Evolutionary conservation across 2,797 vertebrate species (phyloP), one percentile per base, ranked within the genome.

Genomic region (Danionella dracula): DNA sequence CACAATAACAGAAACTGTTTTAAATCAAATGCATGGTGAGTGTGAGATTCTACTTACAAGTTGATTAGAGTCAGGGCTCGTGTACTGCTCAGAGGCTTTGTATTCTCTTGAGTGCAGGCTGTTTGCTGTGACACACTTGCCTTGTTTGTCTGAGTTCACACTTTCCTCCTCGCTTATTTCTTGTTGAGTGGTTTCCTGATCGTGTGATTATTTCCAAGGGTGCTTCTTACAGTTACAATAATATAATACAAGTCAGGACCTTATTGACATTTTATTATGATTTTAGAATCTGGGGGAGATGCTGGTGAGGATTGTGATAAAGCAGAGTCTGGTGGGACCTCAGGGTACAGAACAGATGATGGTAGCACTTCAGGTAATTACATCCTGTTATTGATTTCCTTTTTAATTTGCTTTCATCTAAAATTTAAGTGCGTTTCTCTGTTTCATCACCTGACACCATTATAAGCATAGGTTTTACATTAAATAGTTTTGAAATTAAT

Each of bases 261-360:
- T 8, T 16, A 29, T 21, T 67, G 42, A 44, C 27, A 42, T 42
- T 23, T 53, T 13, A 34, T 37, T 19, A 9, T 31, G 50, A 77
- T 21, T 70, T 9, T 79, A 64, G 72, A 54, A 20, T 64, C 66
- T n/a, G 72, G 57, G 71, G 78, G 55, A 58, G 70, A 74, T 29
- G 75, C 74, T 2, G 40, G 54, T 40, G 59, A 61, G 6, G 41
- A 66, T 49, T 38, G 64, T 17, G 5, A 2, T 32, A 31, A 59
- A 46, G 72, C 20, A 9, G 76, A 71, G 37, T 59, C 74, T 60
- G 64, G 65, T 38, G 77, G 83, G 74, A 53, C 69, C 1, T 69
- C 79, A 66, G 62, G 76, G 54, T 69, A 71, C 59, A 76, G 76
- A 58, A 20, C 50, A 29, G 34, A 44, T 42, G 53, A 55, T 44